Percentiles rank a stretch among this genome's conserved stretches.
Evolutionary conservation across 2,888 invertebrate species (phyloP).

Genomic region (Mythimna impura): DNA sequence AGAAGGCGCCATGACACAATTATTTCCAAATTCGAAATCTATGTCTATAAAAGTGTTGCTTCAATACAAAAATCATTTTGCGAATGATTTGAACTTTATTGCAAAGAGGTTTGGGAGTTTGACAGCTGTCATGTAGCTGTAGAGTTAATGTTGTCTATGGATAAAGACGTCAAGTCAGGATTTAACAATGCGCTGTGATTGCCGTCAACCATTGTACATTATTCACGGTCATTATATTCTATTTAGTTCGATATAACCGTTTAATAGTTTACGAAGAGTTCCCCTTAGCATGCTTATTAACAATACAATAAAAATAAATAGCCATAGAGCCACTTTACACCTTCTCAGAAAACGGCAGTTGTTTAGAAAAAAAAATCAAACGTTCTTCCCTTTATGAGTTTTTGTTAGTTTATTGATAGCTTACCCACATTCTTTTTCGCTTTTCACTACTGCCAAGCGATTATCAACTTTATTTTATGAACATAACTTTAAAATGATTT

Average conservation of each 20-base stretch:
- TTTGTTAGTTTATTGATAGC: constrained; percentile 77
- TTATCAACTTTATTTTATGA: constrained; percentile 57
- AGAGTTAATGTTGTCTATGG: constrained; percentile 70
- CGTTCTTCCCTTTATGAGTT: constrained; percentile 73
- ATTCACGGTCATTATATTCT: constrained; percentile 90
- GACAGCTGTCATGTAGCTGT: constrained; percentile 57
- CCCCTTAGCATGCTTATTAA: constrained; percentile 89
- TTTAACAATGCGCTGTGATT: constrained; percentile 86
- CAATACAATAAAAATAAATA: constrained; percentile 90
- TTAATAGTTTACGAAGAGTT: constrained; percentile 87
- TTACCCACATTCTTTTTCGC: constrained; percentile 49
- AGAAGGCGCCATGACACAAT: constrained; percentile 82
- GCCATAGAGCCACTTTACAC: constrained; percentile 90
- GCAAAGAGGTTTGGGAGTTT: background rate
- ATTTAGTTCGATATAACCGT: constrained; percentile 90
- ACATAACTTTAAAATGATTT: constrained; percentile 30
- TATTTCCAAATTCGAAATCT: constrained; percentile 75
- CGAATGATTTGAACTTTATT: constrained; percentile 40
- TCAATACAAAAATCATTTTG: background rate
- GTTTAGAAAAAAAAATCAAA: constrained; percentile 75
- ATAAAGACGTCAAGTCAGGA: constrained; percentile 86
- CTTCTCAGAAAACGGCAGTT: constrained; percentile 89
- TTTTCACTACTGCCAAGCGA: constrained; percentile 38
- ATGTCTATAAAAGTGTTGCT: constrained; percentile 61
- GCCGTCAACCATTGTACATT: constrained; percentile 85